A percentile compares a stretch with the other conserved stretches of the same genome.
phyloP scores from a whole-genome alignment of 2,113 vertebrate species.

The human region DNA sequence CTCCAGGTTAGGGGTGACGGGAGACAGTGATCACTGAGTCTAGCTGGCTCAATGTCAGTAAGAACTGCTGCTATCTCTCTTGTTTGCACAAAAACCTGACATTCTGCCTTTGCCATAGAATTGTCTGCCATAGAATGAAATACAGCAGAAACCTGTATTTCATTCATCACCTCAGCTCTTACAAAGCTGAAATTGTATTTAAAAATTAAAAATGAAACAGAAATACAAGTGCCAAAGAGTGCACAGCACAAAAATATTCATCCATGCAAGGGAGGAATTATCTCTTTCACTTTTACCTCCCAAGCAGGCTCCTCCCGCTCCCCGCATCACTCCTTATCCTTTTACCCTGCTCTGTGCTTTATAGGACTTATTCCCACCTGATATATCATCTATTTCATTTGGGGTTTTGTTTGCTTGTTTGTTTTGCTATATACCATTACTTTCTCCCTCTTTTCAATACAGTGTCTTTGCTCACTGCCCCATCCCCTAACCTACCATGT shows the following conservation, averaged over 20 bases:
- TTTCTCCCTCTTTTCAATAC: not conserved
- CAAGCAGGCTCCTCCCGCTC: fast-evolving
- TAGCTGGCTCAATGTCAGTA: fast-evolving
- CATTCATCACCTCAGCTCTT: not conserved
- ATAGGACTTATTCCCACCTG: fast-evolving
- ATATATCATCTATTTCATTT: fast-evolving
- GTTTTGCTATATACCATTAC: fast-evolving
- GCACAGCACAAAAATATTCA: fast-evolving
- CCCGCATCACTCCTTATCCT: fast-evolving
- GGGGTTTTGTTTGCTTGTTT: too few species aligned
- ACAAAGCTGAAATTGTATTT: not conserved
- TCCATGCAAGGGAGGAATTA: fast-evolving
- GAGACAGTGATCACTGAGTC: fast-evolving
- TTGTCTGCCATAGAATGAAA: not conserved
- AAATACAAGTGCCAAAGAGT: not conserved
- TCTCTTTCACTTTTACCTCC: fast-evolving
- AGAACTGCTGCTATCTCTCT: fast-evolving
- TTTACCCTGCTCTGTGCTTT: fast-evolving
- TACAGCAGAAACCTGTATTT: not conserved
- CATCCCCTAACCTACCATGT: too few species aligned
- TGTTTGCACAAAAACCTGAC: not conserved
- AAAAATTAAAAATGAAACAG: not conserved
- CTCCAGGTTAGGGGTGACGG: fast-evolving
- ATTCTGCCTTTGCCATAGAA: fast-evolving
- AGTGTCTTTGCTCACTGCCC: too few species aligned